These are phyloP conservation scores for Anseranas semipalmata DNA, from an alignment of 2,113 vertebrate species.

Conservation along the genomic window DNA sequence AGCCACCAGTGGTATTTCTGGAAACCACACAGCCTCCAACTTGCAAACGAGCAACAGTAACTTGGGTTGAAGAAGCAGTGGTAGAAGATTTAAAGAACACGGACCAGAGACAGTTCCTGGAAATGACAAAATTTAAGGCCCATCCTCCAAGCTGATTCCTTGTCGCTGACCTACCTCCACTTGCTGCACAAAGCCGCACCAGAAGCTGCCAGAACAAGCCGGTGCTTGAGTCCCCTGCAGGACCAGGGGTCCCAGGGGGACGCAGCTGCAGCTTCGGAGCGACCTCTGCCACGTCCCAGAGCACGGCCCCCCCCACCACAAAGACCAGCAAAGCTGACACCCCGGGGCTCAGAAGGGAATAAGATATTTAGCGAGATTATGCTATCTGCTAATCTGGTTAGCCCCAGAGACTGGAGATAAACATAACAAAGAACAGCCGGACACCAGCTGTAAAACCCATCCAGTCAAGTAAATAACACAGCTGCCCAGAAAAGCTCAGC, in stretches of 20 bases:
- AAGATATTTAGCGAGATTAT: constrained; percentile 69
- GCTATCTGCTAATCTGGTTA: constrained; percentile 75
- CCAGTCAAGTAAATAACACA: constrained; percentile 67
- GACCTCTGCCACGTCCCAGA: constrained; percentile 16
- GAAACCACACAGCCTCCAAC: neutral
- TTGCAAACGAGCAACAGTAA: neutral
- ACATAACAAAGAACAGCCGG: constrained; percentile 76
- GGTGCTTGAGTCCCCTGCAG: neutral
- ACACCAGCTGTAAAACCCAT: constrained; percentile 76
- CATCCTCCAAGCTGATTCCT: neutral
- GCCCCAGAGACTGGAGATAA: constrained; percentile 69
- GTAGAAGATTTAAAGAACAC: neutral
- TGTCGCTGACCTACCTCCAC: neutral
- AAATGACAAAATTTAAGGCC: neutral
- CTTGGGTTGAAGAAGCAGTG: neutral
- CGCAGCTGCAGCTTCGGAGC: neutral
- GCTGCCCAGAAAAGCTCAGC: constrained; percentile 71
- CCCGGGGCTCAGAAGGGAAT: constrained; percentile 47
- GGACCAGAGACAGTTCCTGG: neutral
- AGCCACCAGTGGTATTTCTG: neutral
- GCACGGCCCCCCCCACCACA: neutral
- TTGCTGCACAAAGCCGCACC: neutral
- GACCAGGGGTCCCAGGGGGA: neutral
- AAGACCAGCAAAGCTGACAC: constrained; percentile 37
- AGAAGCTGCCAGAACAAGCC: neutral